Conservation (phyloP, 2,113 vertebrate species). For the Protobothrops flavoviridis region DNA sequence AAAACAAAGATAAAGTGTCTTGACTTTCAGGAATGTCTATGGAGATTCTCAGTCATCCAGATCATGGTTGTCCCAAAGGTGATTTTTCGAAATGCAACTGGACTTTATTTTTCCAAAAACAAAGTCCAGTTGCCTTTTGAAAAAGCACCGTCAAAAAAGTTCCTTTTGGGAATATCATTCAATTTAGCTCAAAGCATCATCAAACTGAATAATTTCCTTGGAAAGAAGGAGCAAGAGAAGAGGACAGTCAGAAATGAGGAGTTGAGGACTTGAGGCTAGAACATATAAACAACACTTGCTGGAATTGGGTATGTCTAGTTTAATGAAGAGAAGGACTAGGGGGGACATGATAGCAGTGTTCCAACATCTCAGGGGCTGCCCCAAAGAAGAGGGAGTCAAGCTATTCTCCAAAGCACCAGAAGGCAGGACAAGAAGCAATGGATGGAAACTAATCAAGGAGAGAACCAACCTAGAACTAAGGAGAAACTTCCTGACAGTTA, state of each 20-base stretch:
- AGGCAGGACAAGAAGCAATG: background rate
- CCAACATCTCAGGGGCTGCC: too few species aligned
- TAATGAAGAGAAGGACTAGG: background rate
- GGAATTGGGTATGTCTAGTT: background rate
- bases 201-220: background rate
- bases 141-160: too few species aligned
- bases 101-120: background rate
- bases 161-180: background rate
- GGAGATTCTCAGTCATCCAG: background rate
- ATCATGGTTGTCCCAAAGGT: background rate
- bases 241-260: background rate
- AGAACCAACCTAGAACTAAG: background rate
- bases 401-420: background rate
- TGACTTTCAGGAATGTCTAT: background rate
- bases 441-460: background rate
- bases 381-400: background rate
- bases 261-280: background rate
- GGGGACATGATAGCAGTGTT: too few species aligned
- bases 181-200: background rate
- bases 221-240: background rate
- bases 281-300: background rate
- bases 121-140: background rate
- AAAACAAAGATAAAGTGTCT: background rate
- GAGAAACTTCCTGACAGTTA: background rate
- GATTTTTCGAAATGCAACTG: background rate